Evolutionary conservation across 2,888 invertebrate species (phyloP), one percentile per base, ranked within the genome.

Genomic region (Platycheirus rosarum): DNA sequence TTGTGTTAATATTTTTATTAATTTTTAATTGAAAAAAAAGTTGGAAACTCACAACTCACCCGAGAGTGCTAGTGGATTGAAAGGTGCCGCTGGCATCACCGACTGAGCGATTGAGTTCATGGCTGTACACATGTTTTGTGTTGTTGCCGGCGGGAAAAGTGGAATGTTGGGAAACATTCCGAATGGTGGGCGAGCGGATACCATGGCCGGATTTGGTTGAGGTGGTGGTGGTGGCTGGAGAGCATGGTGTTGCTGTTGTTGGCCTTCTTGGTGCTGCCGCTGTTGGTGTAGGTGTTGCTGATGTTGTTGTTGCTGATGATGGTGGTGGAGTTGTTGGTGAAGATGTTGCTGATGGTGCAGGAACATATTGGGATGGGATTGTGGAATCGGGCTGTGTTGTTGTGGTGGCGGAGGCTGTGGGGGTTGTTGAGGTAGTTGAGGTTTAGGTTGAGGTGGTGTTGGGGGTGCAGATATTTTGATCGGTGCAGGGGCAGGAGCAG

Each of bases 21-120:
- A n/a, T 18, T 26, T n/a, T 35, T 62, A 14, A 57, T 73, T 57
- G 35, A 70, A 76, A 75, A 70, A 80, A 71, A 85, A 74, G 63
- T 73, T 84, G 80, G 79, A 86, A 85, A 86, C 85, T 86, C 85
- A 85, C 85, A 86, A 89, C 86, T 89, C 89, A 84, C 91, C 91
- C 89, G 96, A 95, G 88, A 97, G 93, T 91, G 96, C 95, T 90
- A 97, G 93, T 87, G 96, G 96, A 93, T 96, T 96, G 93, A 96
- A 96, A 85, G 95, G 95, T 78, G 96, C 95, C 87, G 96, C 95
- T 86, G 95, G 95, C 89, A 96, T 93, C 86, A 94, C 94, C 42
- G 94, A 94, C 37, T 96, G 95, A 70, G 96, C 95, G 87, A 96
- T 93, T 84, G 96, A 95, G 79, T 95, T 95, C 88, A 96, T 92